These are phyloP conservation scores for Ashinkailepas kermadecensis DNA, from an alignment of 2,888 invertebrate species.

Conservation along the genomic window DNA sequence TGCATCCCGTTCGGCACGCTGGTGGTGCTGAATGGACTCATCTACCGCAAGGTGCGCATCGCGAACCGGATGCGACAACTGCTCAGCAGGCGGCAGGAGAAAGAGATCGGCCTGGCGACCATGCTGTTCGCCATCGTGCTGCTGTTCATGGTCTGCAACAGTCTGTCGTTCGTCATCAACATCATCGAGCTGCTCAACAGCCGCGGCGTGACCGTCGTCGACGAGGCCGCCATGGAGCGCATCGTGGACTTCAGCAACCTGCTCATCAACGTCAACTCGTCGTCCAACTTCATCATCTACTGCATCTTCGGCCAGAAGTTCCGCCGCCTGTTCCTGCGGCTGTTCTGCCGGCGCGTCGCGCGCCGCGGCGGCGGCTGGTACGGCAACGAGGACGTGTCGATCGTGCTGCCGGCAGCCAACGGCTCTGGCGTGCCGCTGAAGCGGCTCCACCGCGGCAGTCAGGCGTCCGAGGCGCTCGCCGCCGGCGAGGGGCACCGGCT, in stretches of 20 bases:
- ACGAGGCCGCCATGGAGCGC: neutral
- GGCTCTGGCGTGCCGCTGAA: neutral
- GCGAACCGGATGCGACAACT: constrained; percentile 85
- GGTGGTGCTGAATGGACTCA: constrained; percentile 81
- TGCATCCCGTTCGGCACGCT: constrained; percentile 82
- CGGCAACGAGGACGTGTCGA: neutral
- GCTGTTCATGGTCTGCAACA: constrained; percentile 76
- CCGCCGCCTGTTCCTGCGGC: constrained; percentile 65
- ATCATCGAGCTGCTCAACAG: constrained; percentile 41
- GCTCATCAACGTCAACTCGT: constrained; percentile 91
- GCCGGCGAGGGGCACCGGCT: neutral
- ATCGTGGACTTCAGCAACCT: constrained; percentile 58
- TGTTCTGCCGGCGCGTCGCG: constrained; percentile 30
- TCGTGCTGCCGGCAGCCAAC: too few relatives aligned
- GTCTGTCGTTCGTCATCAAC: neutral
- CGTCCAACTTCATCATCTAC: constrained; percentile 95
- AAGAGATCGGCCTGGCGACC: constrained; percentile 87
- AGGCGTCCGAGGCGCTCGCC: neutral
- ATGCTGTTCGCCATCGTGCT: constrained; percentile 91
- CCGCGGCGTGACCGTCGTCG: neutral
- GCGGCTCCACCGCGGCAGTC: neutral
- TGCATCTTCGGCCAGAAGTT: constrained; percentile 97
- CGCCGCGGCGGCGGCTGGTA: neutral
- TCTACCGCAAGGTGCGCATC: constrained; percentile 78
- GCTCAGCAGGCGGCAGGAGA: constrained; percentile 76